Evolutionary conservation across 1,140 invertebrate genomes (phyloP).

Genomic region (Papilio helenus): DNA sequence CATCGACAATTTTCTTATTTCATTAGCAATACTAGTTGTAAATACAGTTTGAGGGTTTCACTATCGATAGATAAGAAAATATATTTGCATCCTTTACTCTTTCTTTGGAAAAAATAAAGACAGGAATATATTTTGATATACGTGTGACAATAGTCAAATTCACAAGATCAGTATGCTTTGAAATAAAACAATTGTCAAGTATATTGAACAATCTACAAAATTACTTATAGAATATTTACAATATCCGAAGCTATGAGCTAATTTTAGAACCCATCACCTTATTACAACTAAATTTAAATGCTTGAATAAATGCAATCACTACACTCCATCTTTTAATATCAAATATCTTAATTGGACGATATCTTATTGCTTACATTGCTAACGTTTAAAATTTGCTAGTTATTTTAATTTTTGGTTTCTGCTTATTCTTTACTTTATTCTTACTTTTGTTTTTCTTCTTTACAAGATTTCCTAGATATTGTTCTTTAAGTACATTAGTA

Average conservation of each 20-base stretch:
- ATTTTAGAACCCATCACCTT: slow-evolving; percentile 47
- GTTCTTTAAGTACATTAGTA: slow-evolving; percentile 53
- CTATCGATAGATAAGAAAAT: background rate
- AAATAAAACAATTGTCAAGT: slow-evolving; percentile 66
- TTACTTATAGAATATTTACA: slow-evolving; percentile 77
- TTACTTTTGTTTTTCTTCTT: slow-evolving; percentile 46
- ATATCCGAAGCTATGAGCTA: slow-evolving; percentile 40
- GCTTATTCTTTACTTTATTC: slow-evolving; percentile 43
- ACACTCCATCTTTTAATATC: background rate
- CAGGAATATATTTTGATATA: background rate
- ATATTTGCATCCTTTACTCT: background rate
- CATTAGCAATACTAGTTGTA: background rate
- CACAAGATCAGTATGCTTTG: slow-evolving; percentile 17
- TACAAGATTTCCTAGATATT: slow-evolving; percentile 45
- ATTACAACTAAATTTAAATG: slow-evolving; percentile 44
- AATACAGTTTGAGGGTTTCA: background rate
- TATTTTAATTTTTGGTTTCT: slow-evolving; percentile 37
- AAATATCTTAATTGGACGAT: too few species aligned
- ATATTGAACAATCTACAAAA: background rate
- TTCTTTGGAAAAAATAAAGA: background rate
- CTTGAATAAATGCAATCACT: slow-evolving; percentile 45
- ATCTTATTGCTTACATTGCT: background rate
- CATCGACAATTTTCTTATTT: slow-evolving; percentile 21
- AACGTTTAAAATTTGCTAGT: slow-evolving; percentile 27
- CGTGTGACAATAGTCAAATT: background rate